Evolutionary conservation across 37 sponge, comb jelly and placozoan genomes (phyloP).

Genomic region (Tethya wilhelma): DNA sequence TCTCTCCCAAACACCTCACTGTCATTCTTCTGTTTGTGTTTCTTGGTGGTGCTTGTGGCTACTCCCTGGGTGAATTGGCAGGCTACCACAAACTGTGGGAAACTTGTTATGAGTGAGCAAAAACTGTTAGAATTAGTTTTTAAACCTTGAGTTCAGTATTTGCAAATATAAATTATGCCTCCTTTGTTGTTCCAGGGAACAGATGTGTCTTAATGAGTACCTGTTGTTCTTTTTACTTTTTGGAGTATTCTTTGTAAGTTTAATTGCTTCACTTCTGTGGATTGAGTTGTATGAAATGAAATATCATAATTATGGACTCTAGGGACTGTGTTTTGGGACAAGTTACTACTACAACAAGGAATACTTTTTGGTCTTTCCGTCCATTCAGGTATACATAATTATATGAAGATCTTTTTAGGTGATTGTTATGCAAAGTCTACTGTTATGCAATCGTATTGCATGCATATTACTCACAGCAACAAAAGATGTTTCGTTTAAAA

Average conservation of each 20-base stretch:
- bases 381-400: slow-evolving; percentile 36
- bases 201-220: slow-evolving; percentile 35
- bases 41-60: slow-evolving; percentile 24
- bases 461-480: slow-evolving; percentile 35
- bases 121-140: neutral
- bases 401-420: neutral
- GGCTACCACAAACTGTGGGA: slow-evolving; percentile 21
- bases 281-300: neutral
- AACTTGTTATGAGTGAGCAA: neutral
- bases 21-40: slow-evolving; percentile 14
- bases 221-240: slow-evolving; percentile 14
- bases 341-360: slow-evolving; percentile 47
- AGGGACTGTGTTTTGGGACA: slow-evolving; percentile 52
- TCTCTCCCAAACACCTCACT: slow-evolving; percentile 11
- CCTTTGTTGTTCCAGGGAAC: slow-evolving; percentile 3
- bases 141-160: neutral
- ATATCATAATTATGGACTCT: neutral
- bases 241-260: slow-evolving; percentile 42
- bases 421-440: neutral
- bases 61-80: slow-evolving; percentile 40
- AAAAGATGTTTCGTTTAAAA: slow-evolving; percentile 41
- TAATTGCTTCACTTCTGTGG: neutral
- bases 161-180: neutral
- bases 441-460: neutral
- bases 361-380: slow-evolving; percentile 49